Evolutionary conservation across 1,140 invertebrate genomes (phyloP).

Genomic region (Camponotus floridanus): DNA sequence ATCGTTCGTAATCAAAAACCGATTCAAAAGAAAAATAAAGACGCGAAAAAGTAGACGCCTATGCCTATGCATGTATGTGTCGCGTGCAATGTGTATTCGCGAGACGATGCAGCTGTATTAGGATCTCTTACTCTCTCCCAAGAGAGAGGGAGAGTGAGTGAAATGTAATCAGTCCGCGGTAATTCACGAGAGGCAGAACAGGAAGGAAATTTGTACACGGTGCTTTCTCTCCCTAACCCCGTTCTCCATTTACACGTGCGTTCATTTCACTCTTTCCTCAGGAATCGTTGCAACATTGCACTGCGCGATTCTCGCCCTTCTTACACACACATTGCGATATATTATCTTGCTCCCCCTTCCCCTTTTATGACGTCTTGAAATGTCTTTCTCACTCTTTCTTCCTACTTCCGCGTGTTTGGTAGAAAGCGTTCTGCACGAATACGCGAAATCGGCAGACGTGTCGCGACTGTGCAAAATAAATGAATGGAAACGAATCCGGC

Average conservation of each 20-base stretch:
- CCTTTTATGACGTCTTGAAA: neutral
- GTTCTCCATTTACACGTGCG: neutral
- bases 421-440: neutral
- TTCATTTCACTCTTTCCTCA: neutral
- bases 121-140: slow-evolving; percentile 23
- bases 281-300: neutral
- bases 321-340: neutral
- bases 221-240: slow-evolving; percentile 40
- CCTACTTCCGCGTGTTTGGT: slow-evolving; percentile 17
- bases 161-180: slow-evolving; percentile 68
- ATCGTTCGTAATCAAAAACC: too few relatives aligned
- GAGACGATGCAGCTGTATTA: slow-evolving; percentile 37
- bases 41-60: neutral
- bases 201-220: slow-evolving; percentile 71
- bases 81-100: neutral
- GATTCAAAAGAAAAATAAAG: neutral
- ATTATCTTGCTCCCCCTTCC: neutral
- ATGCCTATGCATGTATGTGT: neutral
- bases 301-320: neutral
- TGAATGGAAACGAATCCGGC: too few relatives aligned
- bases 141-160: slow-evolving; percentile 53
- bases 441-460: neutral
- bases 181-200: slow-evolving; percentile 59
- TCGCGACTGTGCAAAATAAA: too few relatives aligned
- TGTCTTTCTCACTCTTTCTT: neutral